Base-by-base conservation (phyloP, 2,888 invertebrate species). In the Neelides folsomi region DNA sequence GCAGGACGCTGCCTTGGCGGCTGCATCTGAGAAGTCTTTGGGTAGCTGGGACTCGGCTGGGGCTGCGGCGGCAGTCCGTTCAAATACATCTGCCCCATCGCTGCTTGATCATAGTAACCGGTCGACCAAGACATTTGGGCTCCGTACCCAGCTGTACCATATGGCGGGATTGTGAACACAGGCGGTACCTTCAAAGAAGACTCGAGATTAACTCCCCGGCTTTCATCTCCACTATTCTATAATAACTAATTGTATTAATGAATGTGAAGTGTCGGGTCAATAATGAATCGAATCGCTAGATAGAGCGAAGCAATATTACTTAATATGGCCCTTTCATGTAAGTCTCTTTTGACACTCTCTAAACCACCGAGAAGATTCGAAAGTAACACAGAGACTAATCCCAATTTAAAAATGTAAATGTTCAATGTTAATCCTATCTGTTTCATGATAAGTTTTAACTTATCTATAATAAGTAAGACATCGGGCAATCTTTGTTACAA, bases 61-160 rank as follows among this genome's bases (percentile, higher is more conserved):
- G 79, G 79, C 68, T 80, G 81, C 46, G 81, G 82, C 53, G 82
- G 76, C 62, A 84, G 71, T 52, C 83, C 82, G 70, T 83, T 84
- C 56, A 81, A 77, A 70, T 82, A 82, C 57, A 84, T 79, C 68
- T 79, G 76, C 63, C 79, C 75, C 67, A 83, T 77, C 27, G 43
- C 27, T 13, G 48, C 37, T 20, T 36, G 44, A 47, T 56, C 58
- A 39, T 54, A 54, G 41, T 45, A 55, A 15, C 49, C 43, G n/a
- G 49, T 35, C 16, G 51, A 27, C 58, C 58, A 58, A 49, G 55
- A 62, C 49, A 62, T 52, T 15, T 60, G 60, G 18, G 59, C 51
- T 19, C 58, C 56, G 41, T 58, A 59, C 34, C 59, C 54, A 44
- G 58, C 59, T 51, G 62, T 65, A 49, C 53, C 43, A 52, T 58